phyloP scores from a whole-genome alignment of 2,113 vertebrate genomes.

The Arothron firmamentum region DNA sequence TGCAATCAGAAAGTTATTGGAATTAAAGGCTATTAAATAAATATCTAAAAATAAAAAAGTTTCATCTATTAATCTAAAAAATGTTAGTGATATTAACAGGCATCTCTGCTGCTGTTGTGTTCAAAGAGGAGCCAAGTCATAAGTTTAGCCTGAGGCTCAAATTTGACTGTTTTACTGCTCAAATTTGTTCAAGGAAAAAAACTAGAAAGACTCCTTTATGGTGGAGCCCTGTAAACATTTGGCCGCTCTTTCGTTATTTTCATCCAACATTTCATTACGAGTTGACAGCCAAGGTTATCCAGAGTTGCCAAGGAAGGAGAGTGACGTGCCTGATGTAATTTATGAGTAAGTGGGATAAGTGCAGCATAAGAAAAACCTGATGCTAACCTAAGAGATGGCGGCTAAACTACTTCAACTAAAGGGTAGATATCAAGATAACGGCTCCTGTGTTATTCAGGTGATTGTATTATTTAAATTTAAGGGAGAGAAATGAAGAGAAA shows the following conservation, averaged over 20 bases:
- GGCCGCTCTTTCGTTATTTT: constrained; percentile 33
- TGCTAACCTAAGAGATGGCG: constrained; percentile 26
- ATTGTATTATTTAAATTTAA: too few relatives aligned
- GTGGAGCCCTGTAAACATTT: constrained; percentile 39
- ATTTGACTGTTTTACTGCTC: not conserved
- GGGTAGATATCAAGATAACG: not conserved
- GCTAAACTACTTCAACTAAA: too few relatives aligned
- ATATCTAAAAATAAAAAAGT: too few relatives aligned
- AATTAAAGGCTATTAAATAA: too few relatives aligned
- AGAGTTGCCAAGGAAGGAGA: constrained; percentile 37
- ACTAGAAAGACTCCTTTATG: constrained; percentile 5
- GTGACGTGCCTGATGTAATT: constrained; percentile 39
- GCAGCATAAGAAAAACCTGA: constrained; percentile 5
- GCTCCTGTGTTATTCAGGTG: too few relatives aligned
- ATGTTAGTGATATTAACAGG: too few relatives aligned
- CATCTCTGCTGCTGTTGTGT: constrained; percentile 4
- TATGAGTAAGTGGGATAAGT: constrained; percentile 26
- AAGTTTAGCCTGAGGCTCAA: not conserved
- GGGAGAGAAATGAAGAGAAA: too few relatives aligned
- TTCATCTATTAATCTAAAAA: too few relatives aligned
- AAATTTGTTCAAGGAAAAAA: not conserved
- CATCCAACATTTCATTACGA: constrained; percentile 43
- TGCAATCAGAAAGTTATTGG: not conserved
- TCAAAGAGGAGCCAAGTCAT: too few relatives aligned
- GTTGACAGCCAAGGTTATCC: constrained; percentile 48